These are phyloP conservation scores for Merops nubicus DNA, from an alignment of 2,113 vertebrate species.

Conservation along the genomic window DNA sequence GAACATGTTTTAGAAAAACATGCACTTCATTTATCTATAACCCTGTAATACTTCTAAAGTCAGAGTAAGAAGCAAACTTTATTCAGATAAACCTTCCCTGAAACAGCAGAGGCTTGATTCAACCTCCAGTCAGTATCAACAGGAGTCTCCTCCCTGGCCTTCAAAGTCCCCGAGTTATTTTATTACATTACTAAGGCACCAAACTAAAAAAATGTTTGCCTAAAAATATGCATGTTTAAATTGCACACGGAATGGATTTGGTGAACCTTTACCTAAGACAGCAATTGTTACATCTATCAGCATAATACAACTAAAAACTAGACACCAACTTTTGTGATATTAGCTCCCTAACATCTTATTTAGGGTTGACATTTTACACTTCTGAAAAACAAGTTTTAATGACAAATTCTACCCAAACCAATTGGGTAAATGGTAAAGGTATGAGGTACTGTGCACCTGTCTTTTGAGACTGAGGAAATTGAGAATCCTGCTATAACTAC, in stretches of 20 bases:
- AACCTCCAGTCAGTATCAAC: neutral
- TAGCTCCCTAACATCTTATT: neutral
- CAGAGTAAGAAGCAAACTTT: neutral
- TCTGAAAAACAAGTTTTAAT: neutral
- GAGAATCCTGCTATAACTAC: neutral
- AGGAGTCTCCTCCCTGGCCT: neutral
- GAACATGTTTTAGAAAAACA: neutral
- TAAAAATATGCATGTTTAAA: neutral
- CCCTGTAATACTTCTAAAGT: neutral
- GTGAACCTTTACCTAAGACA: neutral
- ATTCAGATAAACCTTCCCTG: neutral
- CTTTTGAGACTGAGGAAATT: neutral
- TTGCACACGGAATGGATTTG: neutral
- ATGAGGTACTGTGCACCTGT: neutral
- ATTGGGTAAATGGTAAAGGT: neutral
- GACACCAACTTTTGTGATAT: neutral
- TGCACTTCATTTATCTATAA: neutral
- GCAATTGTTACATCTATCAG: neutral
- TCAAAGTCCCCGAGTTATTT: neutral
- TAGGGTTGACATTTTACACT: neutral
- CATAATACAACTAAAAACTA: neutral
- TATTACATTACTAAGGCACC: neutral
- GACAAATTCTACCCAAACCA: neutral
- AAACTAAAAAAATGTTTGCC: neutral
- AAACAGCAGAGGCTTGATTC: neutral